These are phyloP conservation scores for Amphimallon solstitiale DNA, from an alignment of 2,888 invertebrate species.

Conservation along the genomic window DNA sequence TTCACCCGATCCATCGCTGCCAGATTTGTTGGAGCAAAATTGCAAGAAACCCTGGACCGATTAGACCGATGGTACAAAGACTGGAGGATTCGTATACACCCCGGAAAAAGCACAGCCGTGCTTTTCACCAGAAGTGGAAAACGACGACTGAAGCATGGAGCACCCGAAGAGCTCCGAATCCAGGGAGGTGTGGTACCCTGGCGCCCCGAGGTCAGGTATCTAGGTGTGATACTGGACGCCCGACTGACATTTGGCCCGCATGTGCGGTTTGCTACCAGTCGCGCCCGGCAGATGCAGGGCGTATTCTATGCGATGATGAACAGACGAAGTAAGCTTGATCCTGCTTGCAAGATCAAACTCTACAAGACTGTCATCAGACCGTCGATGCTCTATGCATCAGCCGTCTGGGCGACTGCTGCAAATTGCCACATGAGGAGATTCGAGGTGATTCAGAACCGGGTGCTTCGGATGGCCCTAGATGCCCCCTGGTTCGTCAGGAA, in stretches of 20 bases:
- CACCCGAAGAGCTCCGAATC: not conserved
- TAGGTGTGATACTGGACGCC: constrained; percentile 1
- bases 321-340: not conserved
- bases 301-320: not conserved
- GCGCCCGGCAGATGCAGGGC: not conserved
- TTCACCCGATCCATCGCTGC: not conserved
- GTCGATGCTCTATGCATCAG: not conserved
- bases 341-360: not conserved
- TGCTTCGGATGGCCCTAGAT: constrained; percentile 13
- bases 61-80: not conserved
- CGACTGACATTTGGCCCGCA: not conserved
- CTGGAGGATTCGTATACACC: not conserved
- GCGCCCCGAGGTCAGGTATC: not conserved
- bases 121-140: not conserved
- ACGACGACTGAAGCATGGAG: not conserved
- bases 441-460: constrained; percentile 1
- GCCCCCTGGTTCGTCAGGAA: constrained; percentile 13
- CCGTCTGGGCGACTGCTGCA: not conserved
- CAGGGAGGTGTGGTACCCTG: not conserved
- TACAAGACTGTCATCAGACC: constrained; percentile 15
- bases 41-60: not conserved
- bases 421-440: not conserved
- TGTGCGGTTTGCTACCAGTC: not conserved
- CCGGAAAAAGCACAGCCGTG: not conserved
- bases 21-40: not conserved